A percentile compares a stretch with the other conserved stretches of the same genome.
phyloP scores from a whole-genome alignment of 2,797 vertebrate species.

The Pseudotriccus pelzelni region DNA sequence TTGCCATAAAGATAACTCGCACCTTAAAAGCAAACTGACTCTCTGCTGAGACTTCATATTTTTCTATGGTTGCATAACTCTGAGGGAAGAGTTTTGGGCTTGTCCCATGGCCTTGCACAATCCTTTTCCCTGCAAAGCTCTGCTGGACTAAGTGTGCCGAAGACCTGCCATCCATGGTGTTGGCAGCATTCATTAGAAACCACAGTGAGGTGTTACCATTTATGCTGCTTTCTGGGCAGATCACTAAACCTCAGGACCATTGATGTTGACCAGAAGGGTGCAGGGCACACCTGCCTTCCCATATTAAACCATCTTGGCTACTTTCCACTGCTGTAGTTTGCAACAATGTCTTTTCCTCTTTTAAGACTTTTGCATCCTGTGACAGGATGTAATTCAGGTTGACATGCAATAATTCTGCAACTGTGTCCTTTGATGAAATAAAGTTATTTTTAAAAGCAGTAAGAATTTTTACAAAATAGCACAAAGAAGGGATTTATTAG shows the following conservation, averaged over 20 bases:
- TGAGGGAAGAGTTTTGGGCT: background rate
- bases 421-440: background rate
- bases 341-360: background rate
- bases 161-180: background rate
- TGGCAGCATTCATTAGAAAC: background rate
- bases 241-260: background rate
- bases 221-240: background rate
- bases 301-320: background rate
- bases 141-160: background rate
- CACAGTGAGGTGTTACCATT: background rate
- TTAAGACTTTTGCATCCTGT: background rate
- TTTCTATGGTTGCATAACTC: background rate
- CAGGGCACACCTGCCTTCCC: fast-evolving
- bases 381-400: slow-evolving; percentile 31
- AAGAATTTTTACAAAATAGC: background rate
- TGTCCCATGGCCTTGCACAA: background rate
- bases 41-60: background rate
- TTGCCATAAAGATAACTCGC: background rate
- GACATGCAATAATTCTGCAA: background rate
- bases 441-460: background rate
- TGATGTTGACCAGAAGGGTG: background rate
- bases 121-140: background rate
- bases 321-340: background rate
- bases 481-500: background rate
- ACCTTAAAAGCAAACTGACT: background rate